Conservation (phyloP, 2,888 invertebrate species). For the Subacronicta megacephala region DNA sequence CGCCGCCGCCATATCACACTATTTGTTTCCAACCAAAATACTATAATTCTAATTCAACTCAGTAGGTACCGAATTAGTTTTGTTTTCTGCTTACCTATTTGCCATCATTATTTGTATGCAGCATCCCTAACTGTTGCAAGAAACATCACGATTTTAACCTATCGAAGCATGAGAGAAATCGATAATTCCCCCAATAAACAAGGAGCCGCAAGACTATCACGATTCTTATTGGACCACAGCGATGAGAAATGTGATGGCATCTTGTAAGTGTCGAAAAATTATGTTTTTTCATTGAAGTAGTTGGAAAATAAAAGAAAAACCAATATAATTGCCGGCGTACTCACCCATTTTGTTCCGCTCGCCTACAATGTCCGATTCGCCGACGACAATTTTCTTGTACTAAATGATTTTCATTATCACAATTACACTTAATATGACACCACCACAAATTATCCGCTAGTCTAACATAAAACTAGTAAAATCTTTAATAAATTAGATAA, state of each 20-base stretch:
- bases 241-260: constrained; percentile 3
- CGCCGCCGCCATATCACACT: constrained; percentile 15
- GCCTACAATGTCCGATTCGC: constrained; percentile 56
- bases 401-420: constrained; percentile 74
- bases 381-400: constrained; percentile 58
- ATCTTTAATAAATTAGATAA: constrained; percentile 50
- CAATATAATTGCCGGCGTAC: constrained; percentile 75
- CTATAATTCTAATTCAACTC: neutral
- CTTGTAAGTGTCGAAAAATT: constrained; percentile 15
- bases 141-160: constrained; percentile 46
- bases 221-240: constrained; percentile 60
- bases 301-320: constrained; percentile 58
- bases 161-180: constrained; percentile 82
- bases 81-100: no score
- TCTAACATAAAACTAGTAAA: constrained; percentile 54
- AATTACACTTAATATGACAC: constrained; percentile 67
- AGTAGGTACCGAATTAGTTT: no score
- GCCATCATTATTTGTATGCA: neutral
- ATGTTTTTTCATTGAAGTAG: constrained; percentile 18
- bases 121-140: no score
- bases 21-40: neutral
- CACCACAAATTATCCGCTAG: constrained; percentile 55
- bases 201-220: constrained; percentile 38
- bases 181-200: constrained; percentile 78
- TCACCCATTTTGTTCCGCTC: constrained; percentile 81